These are phyloP conservation scores for Sanderia malayensis DNA, from an alignment of 30 jellyfish, hydroid and myxozoan species.

Conservation along the genomic window DNA sequence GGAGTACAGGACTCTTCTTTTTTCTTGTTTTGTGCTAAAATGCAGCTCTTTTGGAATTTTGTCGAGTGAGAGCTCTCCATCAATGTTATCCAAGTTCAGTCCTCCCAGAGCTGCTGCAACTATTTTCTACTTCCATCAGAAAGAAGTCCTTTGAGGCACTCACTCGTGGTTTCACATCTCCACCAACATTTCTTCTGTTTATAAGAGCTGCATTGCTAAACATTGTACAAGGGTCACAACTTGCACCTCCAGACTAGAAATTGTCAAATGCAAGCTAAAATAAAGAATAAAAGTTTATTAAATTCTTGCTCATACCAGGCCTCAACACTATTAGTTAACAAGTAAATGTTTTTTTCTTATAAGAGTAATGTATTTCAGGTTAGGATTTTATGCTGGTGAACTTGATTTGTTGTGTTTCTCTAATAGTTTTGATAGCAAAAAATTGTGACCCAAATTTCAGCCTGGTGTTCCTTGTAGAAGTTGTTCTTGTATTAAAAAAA, in stretches of 20 bases:
- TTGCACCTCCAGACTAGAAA: constrained; percentile 16
- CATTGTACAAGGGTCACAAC: constrained; percentile 24
- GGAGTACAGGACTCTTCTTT: not conserved
- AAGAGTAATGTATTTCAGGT: too few relatives aligned
- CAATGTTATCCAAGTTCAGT: constrained; percentile 4
- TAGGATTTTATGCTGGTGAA: too few relatives aligned
- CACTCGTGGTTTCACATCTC: constrained; percentile 11
- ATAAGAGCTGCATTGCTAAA: constrained; percentile 22
- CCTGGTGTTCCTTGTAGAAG: too few relatives aligned
- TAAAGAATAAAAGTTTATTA: not conserved
- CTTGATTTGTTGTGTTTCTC: too few relatives aligned
- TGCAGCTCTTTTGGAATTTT: not conserved
- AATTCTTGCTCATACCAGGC: constrained; percentile 1
- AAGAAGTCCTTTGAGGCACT: constrained; percentile 22
- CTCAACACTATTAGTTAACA: constrained; percentile 5
- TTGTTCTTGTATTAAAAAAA: too few relatives aligned
- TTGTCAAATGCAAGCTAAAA: constrained; percentile 17
- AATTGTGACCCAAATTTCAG: too few relatives aligned
- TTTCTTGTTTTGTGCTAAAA: not conserved
- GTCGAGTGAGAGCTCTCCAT: constrained; percentile 8
- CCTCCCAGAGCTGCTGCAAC: constrained; percentile 10
- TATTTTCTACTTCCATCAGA: constrained; percentile 18
- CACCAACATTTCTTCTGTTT: constrained; percentile 17
- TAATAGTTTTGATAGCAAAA: too few relatives aligned
- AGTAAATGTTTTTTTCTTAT: too few relatives aligned